Evolutionary conservation across 2,888 invertebrate genomes (phyloP).

Genomic region (Scaptomyza caliginosa): DNA sequence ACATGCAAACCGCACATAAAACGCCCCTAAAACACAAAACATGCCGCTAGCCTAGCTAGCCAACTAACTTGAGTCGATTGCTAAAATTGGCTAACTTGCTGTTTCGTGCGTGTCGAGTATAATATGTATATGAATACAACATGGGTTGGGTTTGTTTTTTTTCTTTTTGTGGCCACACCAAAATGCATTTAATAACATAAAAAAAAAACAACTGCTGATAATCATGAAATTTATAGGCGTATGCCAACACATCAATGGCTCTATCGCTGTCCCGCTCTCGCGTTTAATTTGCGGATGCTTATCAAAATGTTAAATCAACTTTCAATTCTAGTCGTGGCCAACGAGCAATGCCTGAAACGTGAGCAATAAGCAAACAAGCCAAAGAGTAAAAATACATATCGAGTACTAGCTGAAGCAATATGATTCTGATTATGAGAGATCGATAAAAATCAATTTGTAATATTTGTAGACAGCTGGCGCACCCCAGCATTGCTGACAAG

Average conservation of each 20-base stretch:
- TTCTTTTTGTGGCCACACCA: conserved; percentile 62
- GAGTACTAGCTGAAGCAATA: conserved; percentile 38
- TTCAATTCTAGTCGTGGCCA: conserved; percentile 60
- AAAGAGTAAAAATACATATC: conserved; percentile 57
- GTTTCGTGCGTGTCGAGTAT: conserved; percentile 52
- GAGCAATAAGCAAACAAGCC: conserved; percentile 70
- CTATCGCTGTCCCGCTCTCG: conserved; percentile 55
- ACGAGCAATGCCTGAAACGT: conserved; percentile 52
- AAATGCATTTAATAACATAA: conserved; percentile 64
- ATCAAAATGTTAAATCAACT: conserved; percentile 77
- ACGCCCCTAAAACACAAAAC: conserved; percentile 46
- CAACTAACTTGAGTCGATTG: conserved; percentile 38
- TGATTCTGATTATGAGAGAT: conserved; percentile 73
- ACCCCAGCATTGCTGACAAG: conserved; percentile 42
- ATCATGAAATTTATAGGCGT: conserved; percentile 76
- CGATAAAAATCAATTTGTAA: conserved; percentile 80
- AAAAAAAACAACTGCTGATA: conserved; percentile 52
- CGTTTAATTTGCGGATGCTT: conserved; percentile 76
- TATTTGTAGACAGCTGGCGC: conserved; percentile 69
- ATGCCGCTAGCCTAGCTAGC: conserved; percentile 16
- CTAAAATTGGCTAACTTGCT: conserved; percentile 36
- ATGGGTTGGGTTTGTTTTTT: conserved; percentile 38
- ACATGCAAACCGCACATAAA: conserved; percentile 77
- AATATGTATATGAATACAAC: conserved; percentile 9
- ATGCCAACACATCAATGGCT: conserved; percentile 72